Percentiles rank a stretch among this genome's conserved stretches.
phyloP scores from a whole-genome alignment of 23 tunicate species.

The Phallusia fumigata region DNA sequence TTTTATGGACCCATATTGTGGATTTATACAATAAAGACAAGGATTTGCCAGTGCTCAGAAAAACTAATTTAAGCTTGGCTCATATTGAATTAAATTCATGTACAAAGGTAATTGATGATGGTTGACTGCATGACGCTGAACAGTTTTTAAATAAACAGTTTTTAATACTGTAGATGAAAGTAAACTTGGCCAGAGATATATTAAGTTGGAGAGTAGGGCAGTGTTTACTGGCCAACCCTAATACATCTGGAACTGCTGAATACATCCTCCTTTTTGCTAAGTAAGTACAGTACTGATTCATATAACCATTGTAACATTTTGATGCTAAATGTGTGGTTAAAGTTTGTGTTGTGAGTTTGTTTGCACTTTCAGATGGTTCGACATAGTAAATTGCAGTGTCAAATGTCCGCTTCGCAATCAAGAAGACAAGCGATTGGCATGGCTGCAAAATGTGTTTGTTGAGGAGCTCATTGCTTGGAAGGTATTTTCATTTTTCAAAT shows the following conservation, averaged over 20 bases:
- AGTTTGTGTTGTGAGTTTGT: too few relatives aligned
- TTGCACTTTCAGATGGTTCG: conserved; percentile 5
- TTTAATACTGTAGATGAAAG: background rate
- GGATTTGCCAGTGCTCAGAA: background rate
- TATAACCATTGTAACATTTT: background rate
- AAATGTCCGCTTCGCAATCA: background rate
- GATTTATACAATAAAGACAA: background rate
- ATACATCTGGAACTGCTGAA: background rate
- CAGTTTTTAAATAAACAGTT: background rate
- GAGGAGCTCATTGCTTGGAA: background rate
- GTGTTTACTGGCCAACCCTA: background rate
- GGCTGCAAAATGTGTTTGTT: background rate
- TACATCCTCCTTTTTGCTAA: background rate
- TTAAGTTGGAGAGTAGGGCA: conserved; percentile 1
- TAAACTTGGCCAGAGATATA: background rate
- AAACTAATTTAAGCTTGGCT: background rate
- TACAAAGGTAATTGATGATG: background rate
- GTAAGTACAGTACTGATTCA: background rate
- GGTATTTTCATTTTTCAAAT: background rate
- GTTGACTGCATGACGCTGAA: too few relatives aligned
- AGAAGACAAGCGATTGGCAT: background rate
- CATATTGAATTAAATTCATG: background rate
- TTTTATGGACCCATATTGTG: conserved; percentile 16
- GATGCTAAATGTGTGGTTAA: too few relatives aligned
- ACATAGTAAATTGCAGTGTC: conserved; percentile 11